Base-by-base conservation (phyloP, 2,888 invertebrate species). In the Chloroclysta siterata region DNA sequence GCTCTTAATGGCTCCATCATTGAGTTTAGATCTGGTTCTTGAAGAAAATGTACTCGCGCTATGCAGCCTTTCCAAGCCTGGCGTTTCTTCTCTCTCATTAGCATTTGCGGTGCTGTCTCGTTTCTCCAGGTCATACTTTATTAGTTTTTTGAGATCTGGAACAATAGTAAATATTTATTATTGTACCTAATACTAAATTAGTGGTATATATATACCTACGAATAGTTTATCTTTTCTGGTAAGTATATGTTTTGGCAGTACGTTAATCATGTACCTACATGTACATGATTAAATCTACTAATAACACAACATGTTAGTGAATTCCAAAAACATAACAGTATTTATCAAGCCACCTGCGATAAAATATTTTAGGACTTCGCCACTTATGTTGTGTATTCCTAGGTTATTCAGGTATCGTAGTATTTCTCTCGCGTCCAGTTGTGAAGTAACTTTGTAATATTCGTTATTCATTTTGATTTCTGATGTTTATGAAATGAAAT, bases 361-460 rank as follows among this genome's bases (percentile, higher is more conserved):
- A 83, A 97, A 97, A 81, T 95, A 95, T 89, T 96, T 96, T 58
- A 97, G 88, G 79, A 96, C 96, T 82, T 95, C 94, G 15, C 95
- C 95, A 65, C 95, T 95, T 72, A 97, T 95, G 79, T 96, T 96
- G 61, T 95, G 94, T 79, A 96, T 96, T 62, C 97, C 97, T 75
- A 97, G 88, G 77, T 95, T 94, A 87, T 96, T 96, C 75, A 97
- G 88, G 88, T 96, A 95, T 70, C 93, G 88, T 72, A 97, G 90
- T 79, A 97, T 95, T 88, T 96, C 95, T 77, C 94, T 93, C n/a
- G 97, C 95, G 83, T 96, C 95, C 79, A 95, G 84, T 72, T 92
- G 87, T 8, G 88, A 80, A 47, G 89, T 88, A n/a, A 90, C 72
- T 70, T 87, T 80, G 70, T 81, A 79, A 71, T 91, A 91, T 42